Evolutionary conservation across 2,797 vertebrate species (phyloP).

Genomic region (Dermochelys coriacea): DNA sequence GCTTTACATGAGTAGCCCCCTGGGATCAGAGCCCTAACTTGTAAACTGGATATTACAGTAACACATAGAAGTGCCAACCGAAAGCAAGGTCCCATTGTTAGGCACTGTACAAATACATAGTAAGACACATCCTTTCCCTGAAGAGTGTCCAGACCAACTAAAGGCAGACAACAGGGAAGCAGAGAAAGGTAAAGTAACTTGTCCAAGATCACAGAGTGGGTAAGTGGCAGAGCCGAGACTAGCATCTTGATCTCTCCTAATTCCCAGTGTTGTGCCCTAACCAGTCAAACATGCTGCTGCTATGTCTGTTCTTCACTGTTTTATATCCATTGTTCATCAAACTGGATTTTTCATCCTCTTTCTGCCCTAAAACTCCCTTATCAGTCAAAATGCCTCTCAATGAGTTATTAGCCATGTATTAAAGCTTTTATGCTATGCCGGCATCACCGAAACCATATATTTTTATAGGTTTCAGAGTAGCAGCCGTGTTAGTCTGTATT

Average conservation of each 20-base stretch:
- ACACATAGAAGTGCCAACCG: background rate
- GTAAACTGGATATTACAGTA: background rate
- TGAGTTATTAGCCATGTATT: background rate
- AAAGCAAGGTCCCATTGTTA: background rate
- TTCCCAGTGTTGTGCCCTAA: background rate
- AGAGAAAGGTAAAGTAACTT: background rate
- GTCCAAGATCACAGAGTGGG: background rate
- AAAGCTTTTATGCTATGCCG: constrained; percentile 55
- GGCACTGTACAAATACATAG: fast-evolving
- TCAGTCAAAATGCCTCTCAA: background rate
- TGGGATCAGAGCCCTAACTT: no score
- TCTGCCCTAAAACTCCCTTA: background rate
- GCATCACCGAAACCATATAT: constrained; percentile 2
- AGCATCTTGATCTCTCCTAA: background rate
- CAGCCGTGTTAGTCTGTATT: no score
- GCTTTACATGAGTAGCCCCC: background rate
- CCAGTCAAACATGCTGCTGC: background rate
- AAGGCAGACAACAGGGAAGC: background rate
- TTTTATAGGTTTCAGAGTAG: no score
- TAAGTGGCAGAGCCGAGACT: background rate
- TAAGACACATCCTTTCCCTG: background rate
- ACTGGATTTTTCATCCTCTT: background rate
- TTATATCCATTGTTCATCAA: background rate
- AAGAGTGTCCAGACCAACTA: background rate
- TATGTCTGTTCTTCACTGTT: background rate